Evolutionary conservation across 2,113 vertebrate genomes (phyloP).

Genomic region (Donacobius atricapilla): DNA sequence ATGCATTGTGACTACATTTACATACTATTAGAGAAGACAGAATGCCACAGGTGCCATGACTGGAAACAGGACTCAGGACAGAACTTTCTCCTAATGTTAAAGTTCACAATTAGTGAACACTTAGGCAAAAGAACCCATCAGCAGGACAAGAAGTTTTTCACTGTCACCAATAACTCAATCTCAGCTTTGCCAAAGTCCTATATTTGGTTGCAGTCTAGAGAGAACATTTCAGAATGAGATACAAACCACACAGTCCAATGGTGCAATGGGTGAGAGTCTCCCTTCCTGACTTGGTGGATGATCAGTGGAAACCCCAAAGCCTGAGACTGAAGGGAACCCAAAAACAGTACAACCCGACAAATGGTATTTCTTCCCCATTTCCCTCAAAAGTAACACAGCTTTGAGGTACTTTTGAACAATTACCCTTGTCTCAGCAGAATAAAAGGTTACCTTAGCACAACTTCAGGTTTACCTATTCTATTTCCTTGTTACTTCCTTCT

Average conservation of each 20-base stretch:
- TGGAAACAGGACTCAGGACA: neutral
- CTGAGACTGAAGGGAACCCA: neutral
- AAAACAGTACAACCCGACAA: neutral
- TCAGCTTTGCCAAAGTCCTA: neutral
- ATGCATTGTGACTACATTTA: neutral
- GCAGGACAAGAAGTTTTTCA: neutral
- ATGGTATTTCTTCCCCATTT: neutral
- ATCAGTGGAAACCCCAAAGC: neutral
- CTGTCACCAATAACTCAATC: fast-evolving
- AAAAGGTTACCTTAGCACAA: neutral
- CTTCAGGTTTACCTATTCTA: neutral
- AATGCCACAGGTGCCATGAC: neutral
- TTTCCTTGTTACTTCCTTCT: neutral
- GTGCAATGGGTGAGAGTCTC: fast-evolving
- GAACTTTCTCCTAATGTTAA: neutral
- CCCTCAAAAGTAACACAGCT: neutral
- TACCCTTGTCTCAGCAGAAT: neutral
- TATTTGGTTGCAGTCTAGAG: neutral
- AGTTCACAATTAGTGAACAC: neutral
- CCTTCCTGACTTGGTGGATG: neutral
- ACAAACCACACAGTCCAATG: neutral
- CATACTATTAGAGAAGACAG: neutral
- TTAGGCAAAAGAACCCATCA: neutral
- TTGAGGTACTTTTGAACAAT: neutral
- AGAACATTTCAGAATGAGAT: neutral